Evolutionary conservation across 2,113 vertebrate genomes (phyloP).

Genomic region (Myiozetetes cayanensis): DNA sequence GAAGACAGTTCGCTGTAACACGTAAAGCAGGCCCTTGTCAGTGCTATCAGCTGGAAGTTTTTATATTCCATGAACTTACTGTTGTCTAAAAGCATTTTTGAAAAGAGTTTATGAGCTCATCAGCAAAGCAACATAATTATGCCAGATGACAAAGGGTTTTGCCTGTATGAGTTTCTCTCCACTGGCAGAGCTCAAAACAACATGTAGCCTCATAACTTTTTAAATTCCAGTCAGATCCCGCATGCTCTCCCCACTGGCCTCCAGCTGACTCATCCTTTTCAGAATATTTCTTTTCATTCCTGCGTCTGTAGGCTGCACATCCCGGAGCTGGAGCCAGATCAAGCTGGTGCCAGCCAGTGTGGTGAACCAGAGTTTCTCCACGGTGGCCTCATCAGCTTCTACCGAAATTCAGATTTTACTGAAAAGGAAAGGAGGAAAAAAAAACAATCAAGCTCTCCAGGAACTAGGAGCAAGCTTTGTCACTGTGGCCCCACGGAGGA

Average conservation of each 20-base stretch:
- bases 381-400: neutral
- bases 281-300: constrained; percentile 61
- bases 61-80: neutral
- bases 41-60: neutral
- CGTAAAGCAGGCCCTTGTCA: fast-evolving
- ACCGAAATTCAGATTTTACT: neutral
- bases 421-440: neutral
- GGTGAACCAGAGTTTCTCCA: neutral
- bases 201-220: constrained; percentile 44
- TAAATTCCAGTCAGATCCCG: constrained; percentile 54
- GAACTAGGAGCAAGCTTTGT: neutral
- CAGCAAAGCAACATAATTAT: constrained; percentile 23
- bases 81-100: constrained; percentile 42
- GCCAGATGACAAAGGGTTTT: constrained; percentile 11
- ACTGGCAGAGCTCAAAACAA: constrained; percentile 24
- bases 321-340: neutral
- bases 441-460: neutral
- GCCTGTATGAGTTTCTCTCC: neutral
- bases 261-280: constrained; percentile 66
- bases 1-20: fast-evolving
- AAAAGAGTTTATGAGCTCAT: constrained; percentile 20
- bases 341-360: neutral
- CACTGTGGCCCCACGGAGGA: neutral
- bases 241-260: neutral
- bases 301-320: constrained; percentile 38